Evolutionary conservation across 2,888 invertebrate genomes (phyloP).

Genomic region (Euplagia quadripunctaria): DNA sequence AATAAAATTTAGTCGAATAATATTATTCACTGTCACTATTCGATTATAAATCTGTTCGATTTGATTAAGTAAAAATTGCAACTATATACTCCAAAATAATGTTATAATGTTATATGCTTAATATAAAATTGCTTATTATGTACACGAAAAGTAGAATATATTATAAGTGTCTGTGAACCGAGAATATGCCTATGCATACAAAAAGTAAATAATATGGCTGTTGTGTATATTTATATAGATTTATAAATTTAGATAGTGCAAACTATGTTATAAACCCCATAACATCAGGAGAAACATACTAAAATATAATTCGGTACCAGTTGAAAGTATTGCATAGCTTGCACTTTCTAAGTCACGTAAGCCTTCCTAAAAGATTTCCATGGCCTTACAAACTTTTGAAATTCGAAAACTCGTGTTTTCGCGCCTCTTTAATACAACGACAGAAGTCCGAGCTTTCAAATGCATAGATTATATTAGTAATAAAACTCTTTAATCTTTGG

Average conservation of each 20-base stretch:
- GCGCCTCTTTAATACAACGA: conserved; percentile 22
- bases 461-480: conserved; percentile 19
- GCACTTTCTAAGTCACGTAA: conserved; percentile 22
- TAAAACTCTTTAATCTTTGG: conserved; percentile 11
- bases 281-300: background rate
- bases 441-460: conserved; percentile 23
- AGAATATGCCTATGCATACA: conserved; percentile 50
- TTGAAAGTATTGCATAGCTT: conserved; percentile 12
- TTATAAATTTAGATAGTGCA: conserved; percentile 30
- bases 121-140: conserved; percentile 26
- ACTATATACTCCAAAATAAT: conserved; percentile 20
- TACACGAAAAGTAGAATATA: conserved; percentile 20
- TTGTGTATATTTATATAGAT: conserved; percentile 44
- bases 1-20: conserved; percentile 31
- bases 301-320: background rate
- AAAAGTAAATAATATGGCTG: conserved; percentile 40
- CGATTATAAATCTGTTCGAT: conserved; percentile 20
- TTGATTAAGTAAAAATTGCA: conserved; percentile 17
- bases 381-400: conserved; percentile 20
- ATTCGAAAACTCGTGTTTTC: conserved; percentile 20
- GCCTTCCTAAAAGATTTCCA: conserved; percentile 16
- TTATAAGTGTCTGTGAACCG: conserved; percentile 44
- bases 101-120: conserved; percentile 23
- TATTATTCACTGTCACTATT: conserved; percentile 31
- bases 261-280: conserved; percentile 1